Percentiles rank a stretch among this genome's conserved stretches.
These are phyloP conservation scores for Apis dorsata DNA, from an alignment of 1,140 invertebrate genomes.

Conservation along the genomic window DNA sequence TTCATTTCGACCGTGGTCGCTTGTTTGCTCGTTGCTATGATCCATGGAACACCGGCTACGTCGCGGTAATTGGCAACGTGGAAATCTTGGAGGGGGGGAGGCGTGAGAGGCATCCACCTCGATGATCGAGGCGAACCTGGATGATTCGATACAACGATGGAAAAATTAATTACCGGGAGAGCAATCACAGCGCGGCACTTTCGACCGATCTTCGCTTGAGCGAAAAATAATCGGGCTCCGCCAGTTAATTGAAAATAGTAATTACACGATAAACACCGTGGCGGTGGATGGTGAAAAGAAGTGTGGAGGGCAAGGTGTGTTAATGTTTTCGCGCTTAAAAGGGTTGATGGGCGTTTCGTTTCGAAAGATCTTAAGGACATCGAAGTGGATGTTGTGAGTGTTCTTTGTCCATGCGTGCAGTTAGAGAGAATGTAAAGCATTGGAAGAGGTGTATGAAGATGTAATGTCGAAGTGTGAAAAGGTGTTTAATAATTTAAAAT, in stretches of 20 bases:
- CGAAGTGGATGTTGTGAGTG: no score
- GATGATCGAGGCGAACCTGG: constrained; percentile 3
- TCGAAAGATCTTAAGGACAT: no score
- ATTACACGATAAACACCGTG: constrained; percentile 32
- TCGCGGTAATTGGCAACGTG: constrained; percentile 13
- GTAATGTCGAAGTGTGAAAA: no score
- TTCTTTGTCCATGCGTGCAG: no score
- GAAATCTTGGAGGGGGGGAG: neutral
- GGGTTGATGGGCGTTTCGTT: no score
- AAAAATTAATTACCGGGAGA: constrained; percentile 37
- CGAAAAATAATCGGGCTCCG: constrained; percentile 27
- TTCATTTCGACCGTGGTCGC: neutral
- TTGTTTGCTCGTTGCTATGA: constrained; percentile 15
- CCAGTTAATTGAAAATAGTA: constrained; percentile 40
- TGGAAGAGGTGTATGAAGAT: no score
- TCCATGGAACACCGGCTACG: neutral
- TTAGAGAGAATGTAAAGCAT: no score
- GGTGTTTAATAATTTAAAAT: no score
- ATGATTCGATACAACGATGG: constrained; percentile 25
- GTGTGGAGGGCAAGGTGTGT: no score
- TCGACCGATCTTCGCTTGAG: constrained; percentile 22
- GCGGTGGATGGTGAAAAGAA: neutral
- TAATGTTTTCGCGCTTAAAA: no score
- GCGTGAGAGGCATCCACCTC: neutral
- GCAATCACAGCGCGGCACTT: constrained; percentile 22